Conservation (phyloP, 2,888 invertebrate genomes). For the Calephelis perditalis region DNA sequence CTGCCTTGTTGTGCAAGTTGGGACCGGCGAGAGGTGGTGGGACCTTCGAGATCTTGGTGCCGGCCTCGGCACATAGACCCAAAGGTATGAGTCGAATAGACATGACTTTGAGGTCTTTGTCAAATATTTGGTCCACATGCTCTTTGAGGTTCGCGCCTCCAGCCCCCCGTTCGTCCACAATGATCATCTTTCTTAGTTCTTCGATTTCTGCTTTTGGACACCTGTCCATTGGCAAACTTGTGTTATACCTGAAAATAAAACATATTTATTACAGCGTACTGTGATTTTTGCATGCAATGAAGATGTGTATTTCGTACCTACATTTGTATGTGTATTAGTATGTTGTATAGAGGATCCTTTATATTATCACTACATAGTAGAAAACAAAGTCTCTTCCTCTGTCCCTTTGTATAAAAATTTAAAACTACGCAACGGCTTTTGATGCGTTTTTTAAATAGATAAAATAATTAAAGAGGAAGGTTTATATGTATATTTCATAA, state of each 20-base stretch:
- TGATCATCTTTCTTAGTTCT: conserved; percentile 83
- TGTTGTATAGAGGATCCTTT: too few species aligned
- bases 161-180: conserved; percentile 77
- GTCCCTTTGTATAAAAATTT: too few species aligned
- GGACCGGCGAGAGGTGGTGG: conserved; percentile 42
- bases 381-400: too few species aligned
- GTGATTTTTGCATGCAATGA: too few species aligned
- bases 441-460: too few species aligned
- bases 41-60: conserved; percentile 55
- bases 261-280: background rate
- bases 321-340: too few species aligned
- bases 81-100: conserved; percentile 80
- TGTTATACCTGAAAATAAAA: conserved; percentile 80
- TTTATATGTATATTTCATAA: too few species aligned
- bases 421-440: too few species aligned
- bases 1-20: conserved; percentile 50
- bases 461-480: too few species aligned
- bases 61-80: conserved; percentile 77
- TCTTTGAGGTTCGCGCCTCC: conserved; percentile 59
- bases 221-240: conserved; percentile 82
- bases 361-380: too few species aligned
- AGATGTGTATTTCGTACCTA: too few species aligned
- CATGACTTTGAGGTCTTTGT: conserved; percentile 83
- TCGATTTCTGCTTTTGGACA: conserved; percentile 90
- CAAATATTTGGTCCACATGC: conserved; percentile 82